Conservation (phyloP, 1,140 invertebrate species). For the Apis dorsata region DNA sequence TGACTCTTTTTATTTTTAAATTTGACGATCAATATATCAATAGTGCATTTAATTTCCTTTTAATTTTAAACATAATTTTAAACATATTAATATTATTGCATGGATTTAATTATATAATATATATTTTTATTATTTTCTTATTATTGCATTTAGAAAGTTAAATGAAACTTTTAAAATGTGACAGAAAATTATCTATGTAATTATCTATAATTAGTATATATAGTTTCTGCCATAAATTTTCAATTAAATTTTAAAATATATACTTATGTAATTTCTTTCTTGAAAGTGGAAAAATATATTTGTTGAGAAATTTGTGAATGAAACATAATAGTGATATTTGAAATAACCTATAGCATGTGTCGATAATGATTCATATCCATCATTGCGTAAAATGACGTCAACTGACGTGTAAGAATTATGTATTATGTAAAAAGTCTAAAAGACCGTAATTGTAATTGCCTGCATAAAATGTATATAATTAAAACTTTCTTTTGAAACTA, state of each 20-base stretch:
- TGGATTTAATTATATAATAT: background rate
- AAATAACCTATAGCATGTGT: background rate
- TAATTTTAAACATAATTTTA: background rate
- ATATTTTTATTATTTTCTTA: background rate
- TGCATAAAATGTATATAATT: background rate
- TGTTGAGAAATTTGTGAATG: background rate
- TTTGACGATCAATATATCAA: background rate
- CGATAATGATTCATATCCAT: conserved; percentile 6
- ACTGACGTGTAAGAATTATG: conserved; percentile 11
- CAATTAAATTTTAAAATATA: background rate
- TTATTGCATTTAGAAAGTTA: background rate
- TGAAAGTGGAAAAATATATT: background rate
- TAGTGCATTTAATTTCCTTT: background rate
- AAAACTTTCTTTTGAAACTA: background rate
- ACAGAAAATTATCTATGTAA: background rate
- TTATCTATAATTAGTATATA: background rate
- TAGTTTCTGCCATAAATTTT: background rate
- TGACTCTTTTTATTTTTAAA: background rate
- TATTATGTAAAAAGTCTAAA: background rate
- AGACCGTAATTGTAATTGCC: background rate
- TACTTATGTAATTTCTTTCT: background rate
- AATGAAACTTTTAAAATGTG: background rate
- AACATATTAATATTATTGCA: background rate
- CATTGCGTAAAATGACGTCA: conserved; percentile 27
- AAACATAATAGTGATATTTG: background rate